Evolutionary conservation across 1,140 invertebrate species (phyloP), one percentile per base, ranked within the genome.

Genomic region (Littorina saxatilis): DNA sequence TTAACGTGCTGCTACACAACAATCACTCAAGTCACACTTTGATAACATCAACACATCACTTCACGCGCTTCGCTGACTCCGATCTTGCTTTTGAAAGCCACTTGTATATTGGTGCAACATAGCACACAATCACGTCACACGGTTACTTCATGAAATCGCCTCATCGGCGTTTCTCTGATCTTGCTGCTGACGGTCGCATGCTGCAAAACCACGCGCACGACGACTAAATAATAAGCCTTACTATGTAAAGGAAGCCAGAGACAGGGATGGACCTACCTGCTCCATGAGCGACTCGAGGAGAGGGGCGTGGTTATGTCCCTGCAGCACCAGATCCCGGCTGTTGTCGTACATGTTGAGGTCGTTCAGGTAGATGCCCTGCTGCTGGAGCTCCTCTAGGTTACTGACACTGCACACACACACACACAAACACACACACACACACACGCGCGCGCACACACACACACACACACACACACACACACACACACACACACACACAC

Each of bases 111-210:
- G n/a, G n/a, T n/a, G n/a, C n/a, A n/a, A n/a, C n/a, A n/a, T n/a
- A n/a, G n/a, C n/a, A n/a, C n/a, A n/a, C n/a, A n/a, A n/a, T n/a
- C n/a, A n/a, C n/a, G n/a, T n/a, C n/a, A n/a, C n/a, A n/a, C n/a
- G n/a, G n/a, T n/a, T n/a, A n/a, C n/a, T n/a, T n/a, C n/a, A n/a
- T n/a, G n/a, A n/a, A n/a, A n/a, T n/a, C n/a, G n/a, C n/a, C n/a
- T n/a, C n/a, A n/a, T n/a, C n/a, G n/a, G n/a, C n/a, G n/a, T n/a
- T n/a, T n/a, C n/a, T n/a, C n/a, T n/a, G n/a, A 92, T 92, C 89
- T 98, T 98, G 89, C 97, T 97, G 83, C 97, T 98, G 90, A 99
- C 99, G 86, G 97, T 95, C 86, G 98, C 96, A 91, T 99, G 98
- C 92, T 94, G 81, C 17, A 87, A 82, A 74, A 80, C 37, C 76